These are phyloP conservation scores for Bellardia pandia DNA, from an alignment of 2,888 invertebrate species.

Conservation along the genomic window DNA sequence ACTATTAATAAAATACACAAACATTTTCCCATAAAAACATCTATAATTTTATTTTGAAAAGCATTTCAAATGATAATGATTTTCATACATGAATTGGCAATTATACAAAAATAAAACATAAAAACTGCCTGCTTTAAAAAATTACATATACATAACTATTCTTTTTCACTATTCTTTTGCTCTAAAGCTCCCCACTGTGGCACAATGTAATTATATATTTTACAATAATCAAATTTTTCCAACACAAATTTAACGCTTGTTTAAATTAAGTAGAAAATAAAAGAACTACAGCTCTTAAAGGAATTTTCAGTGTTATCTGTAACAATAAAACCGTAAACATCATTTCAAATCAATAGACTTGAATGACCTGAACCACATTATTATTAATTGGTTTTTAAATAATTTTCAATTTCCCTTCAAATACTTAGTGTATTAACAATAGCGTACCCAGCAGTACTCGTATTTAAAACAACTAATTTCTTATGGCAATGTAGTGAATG, in stretches of 20 bases:
- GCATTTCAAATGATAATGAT: no score
- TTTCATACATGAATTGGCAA: not conserved
- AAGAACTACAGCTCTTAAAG: not conserved
- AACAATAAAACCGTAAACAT: not conserved
- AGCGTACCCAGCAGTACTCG: not conserved
- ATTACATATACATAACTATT: not conserved
- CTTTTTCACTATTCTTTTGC: not conserved
- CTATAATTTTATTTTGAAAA: not conserved
- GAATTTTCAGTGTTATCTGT: slow-evolving; percentile 7
- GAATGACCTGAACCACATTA: slow-evolving; percentile 64
- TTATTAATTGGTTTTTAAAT: slow-evolving; percentile 71
- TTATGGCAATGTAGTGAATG: slow-evolving; percentile 1
- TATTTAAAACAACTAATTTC: slow-evolving; percentile 42
- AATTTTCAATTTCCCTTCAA: slow-evolving; percentile 72
- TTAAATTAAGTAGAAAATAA: not conserved
- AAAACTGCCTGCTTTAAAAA: not conserved
- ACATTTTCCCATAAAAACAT: not conserved
- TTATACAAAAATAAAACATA: slow-evolving; percentile 6
- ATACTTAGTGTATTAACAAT: slow-evolving; percentile 10
- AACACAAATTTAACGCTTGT: slow-evolving; percentile 61
- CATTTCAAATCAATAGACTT: slow-evolving; percentile 42
- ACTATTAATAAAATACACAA: no score
- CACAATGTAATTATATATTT: slow-evolving; percentile 65
- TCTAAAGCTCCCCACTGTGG: slow-evolving; percentile 19
- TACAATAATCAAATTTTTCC: slow-evolving; percentile 57